Conservation (phyloP, 64 coral and sea anemone genomes). For the Porites lutea region DNA sequence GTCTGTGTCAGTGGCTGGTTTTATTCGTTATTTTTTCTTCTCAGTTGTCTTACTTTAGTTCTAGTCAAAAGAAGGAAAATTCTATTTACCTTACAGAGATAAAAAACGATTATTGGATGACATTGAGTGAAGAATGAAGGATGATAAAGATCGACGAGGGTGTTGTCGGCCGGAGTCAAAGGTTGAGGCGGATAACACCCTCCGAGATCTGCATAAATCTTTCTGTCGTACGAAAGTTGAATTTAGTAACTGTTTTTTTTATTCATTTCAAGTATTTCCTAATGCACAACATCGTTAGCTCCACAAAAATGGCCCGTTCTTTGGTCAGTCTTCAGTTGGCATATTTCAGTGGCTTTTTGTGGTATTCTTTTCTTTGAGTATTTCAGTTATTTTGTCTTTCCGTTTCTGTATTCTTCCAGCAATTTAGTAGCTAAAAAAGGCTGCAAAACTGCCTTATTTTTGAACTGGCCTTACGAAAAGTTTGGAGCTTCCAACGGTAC, state of each 20-base stretch:
- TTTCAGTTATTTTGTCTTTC: neutral
- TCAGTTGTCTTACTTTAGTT: neutral
- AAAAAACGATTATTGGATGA: neutral
- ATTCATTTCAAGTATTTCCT: neutral
- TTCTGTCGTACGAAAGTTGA: neutral
- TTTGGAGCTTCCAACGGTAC: neutral
- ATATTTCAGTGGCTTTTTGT: neutral
- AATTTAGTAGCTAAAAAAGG: neutral
- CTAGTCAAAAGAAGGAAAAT: neutral
- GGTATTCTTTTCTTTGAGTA: neutral
- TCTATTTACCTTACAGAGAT: constrained; percentile 2
- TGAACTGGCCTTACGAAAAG: constrained; percentile 1
- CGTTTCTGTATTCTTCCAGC: constrained; percentile 7
- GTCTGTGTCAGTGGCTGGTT: neutral
- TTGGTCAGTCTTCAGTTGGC: neutral
- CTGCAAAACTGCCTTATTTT: constrained; percentile 1
- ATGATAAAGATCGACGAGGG: neutral
- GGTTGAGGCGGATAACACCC: no score
- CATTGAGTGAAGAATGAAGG: neutral
- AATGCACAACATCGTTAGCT: neutral
- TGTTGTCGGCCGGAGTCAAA: neutral
- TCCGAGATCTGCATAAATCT: neutral
- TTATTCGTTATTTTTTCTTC: neutral
- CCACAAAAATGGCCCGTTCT: neutral
- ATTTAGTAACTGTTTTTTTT: neutral